Base-by-base conservation (phyloP, 1,140 invertebrate species). In the Drosophila arawakana region DNA sequence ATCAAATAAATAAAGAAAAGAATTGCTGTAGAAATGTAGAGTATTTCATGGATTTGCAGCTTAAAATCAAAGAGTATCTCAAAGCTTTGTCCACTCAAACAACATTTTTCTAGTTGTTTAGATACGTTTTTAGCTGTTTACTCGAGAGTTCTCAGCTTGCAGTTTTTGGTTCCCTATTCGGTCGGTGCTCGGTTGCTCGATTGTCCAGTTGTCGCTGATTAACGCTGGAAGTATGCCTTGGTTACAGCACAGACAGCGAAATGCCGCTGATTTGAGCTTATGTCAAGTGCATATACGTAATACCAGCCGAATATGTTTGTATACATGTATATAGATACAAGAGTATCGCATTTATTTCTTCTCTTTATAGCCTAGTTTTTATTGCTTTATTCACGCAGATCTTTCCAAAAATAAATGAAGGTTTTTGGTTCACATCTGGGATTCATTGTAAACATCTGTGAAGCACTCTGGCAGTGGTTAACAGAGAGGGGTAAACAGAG, bases 91-190 rank as follows among this genome's bases (percentile, higher is more conserved):
- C 3, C 0, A 6, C 25, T 5, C 6, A 6, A 6, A 5, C 3
- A 3, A 30, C 6, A 30, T 5, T 3, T 30, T 30, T 30, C 25
- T 6, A 30, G 58, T 50, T 49, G 34, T 52, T 59, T 21, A 13
- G 47, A 69, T 41, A 34, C 25, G 7, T 34, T 18, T 50, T 44
- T 44, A 57, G 65, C 66, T 65, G 43, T 72, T 72, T 66, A 66
- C 18, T 9, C 1, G 25, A 13, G 15, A 34, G n/a, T 57, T 58
- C 13, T 35, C 30, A 49, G 39, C 35, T 69, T 13, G 13, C 10
- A 50, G 34, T 35, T 54, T 15, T 37, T 37, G 30, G n/a, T 52
- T 52, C 11, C 50, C 50, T n/a, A 52, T 52, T 52, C 5, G n/a
- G 6, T 9, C 7, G 30, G 34, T 52, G 8, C 39, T 34, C 30